phyloP scores from a whole-genome alignment of 2,797 vertebrate genomes.

The Melanotaenia parkinsoni region DNA sequence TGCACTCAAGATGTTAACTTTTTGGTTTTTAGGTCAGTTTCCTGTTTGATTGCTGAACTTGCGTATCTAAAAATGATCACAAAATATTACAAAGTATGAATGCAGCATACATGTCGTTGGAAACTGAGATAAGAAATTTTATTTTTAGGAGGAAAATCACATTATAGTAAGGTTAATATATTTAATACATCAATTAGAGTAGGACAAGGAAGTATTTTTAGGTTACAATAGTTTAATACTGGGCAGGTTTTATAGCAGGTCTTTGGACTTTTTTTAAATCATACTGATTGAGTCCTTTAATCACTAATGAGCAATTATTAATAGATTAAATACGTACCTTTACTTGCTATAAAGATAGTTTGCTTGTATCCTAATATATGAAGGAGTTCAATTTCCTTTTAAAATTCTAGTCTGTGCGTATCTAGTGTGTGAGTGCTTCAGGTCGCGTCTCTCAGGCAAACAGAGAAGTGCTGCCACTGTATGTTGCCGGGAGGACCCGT shows the following conservation, averaged over 20 bases:
- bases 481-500: constrained; percentile 30
- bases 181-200: not conserved
- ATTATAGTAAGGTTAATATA: not conserved
- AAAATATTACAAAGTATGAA: constrained; percentile 3
- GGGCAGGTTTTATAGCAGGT: not conserved
- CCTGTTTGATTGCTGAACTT: constrained; percentile 36
- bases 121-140: not conserved
- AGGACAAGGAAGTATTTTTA: not conserved
- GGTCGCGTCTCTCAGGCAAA: constrained; percentile 9
- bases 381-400: not conserved
- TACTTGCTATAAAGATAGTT: not conserved
- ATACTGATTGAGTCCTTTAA: not conserved
- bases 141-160: not conserved
- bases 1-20: not conserved
- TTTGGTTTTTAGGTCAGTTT: constrained; percentile 39
- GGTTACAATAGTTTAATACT: not conserved
- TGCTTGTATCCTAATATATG: not conserved
- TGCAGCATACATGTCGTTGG: not conserved
- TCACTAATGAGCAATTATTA: not conserved
- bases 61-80: constrained; percentile 13
- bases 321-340: not conserved
- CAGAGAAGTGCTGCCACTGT: not conserved
- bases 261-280: not conserved
- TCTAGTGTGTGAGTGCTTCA: not conserved
- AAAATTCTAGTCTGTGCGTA: not conserved